These are phyloP conservation scores for Chaetura pelagica DNA, from an alignment of 2,113 vertebrate genomes.

Conservation along the genomic window DNA sequence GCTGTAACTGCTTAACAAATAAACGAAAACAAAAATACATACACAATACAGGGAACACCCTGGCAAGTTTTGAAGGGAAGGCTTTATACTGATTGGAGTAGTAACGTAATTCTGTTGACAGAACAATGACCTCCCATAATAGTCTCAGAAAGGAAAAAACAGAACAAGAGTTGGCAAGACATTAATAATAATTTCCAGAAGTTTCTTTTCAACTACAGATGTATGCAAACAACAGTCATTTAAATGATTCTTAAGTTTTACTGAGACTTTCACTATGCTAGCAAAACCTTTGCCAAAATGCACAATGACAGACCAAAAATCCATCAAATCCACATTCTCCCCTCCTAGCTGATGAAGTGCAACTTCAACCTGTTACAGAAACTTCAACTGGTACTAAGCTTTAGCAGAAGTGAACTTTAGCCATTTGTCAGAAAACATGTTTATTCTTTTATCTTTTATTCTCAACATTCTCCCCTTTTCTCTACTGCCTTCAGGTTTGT, in stretches of 20 bases:
- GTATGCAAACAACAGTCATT: background rate
- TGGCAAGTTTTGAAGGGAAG: slow-evolving; percentile 34
- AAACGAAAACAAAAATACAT: background rate
- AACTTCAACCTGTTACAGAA: background rate
- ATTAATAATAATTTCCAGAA: background rate
- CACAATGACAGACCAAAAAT: background rate
- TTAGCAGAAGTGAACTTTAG: background rate
- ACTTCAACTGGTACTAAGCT: background rate
- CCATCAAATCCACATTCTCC: background rate
- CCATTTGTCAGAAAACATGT: background rate
- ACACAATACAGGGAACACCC: background rate
- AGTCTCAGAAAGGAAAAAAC: slow-evolving; percentile 6
- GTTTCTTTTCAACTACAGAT: background rate
- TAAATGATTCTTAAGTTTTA: background rate
- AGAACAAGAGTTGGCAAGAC: slow-evolving; percentile 12
- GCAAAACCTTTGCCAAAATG: background rate
- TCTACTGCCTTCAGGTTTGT: background rate
- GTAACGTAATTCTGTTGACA: slow-evolving; percentile 45
- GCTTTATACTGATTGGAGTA: slow-evolving; percentile 60
- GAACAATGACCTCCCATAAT: slow-evolving; percentile 11
- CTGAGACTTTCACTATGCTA: background rate
- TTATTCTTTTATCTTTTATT: background rate
- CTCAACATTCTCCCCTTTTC: background rate
- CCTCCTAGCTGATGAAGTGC: background rate
- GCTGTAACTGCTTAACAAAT: slow-evolving; percentile 23